phyloP scores from a whole-genome alignment of 2,113 vertebrate species.

The Lipophrys pholis region DNA sequence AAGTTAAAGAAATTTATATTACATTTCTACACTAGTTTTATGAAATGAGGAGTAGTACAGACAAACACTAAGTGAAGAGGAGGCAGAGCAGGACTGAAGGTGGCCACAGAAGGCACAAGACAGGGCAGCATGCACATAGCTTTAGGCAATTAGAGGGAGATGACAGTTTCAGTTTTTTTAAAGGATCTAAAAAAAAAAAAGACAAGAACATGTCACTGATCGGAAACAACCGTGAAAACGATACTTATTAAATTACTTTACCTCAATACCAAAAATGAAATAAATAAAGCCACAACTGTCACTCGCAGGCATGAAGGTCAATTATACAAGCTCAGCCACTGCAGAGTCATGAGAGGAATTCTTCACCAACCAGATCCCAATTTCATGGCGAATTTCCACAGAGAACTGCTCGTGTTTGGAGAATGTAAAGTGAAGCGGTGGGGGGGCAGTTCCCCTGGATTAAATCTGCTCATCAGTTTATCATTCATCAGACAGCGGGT shows the following conservation, averaged over 20 bases:
- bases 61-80: no score
- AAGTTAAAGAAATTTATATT: no score
- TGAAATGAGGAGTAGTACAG: no score
- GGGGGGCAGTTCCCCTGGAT: constrained; percentile 75
- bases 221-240: constrained; percentile 22
- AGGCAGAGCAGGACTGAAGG: no score
- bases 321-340: constrained; percentile 64
- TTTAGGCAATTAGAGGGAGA: no score
- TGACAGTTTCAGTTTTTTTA: no score
- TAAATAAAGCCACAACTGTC: constrained; percentile 50
- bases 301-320: constrained; percentile 46
- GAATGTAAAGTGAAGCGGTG: constrained; percentile 75
- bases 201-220: background rate
- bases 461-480: constrained; percentile 83
- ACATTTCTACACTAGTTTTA: no score
- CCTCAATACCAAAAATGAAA: constrained; percentile 32
- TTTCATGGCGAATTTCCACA: constrained; percentile 83
- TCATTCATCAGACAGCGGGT: constrained; percentile 80
- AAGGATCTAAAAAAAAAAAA: no score
- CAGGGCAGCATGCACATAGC: no score
- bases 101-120: no score
- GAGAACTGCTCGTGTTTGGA: constrained; percentile 76
- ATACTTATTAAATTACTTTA: constrained; percentile 58
- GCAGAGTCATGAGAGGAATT: constrained; percentile 72
- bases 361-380: constrained; percentile 69